Conservation (phyloP, 2,113 vertebrate genomes). For the Oreochromis aureus region DNA sequence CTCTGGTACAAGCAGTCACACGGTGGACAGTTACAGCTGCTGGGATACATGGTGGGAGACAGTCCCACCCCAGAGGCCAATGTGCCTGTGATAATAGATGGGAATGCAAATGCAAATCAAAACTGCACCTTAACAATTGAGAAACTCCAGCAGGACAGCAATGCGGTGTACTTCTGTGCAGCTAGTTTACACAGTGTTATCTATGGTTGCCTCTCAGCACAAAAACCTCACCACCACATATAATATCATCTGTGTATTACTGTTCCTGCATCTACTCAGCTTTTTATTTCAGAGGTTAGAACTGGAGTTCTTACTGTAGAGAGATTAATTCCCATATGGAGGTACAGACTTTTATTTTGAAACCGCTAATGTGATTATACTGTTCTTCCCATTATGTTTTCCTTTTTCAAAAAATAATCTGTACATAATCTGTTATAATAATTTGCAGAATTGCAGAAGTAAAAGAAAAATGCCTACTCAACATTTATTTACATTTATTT, state of each 20-base stretch:
- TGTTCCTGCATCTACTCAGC: background rate
- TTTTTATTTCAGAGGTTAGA: background rate
- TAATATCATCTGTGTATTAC: background rate
- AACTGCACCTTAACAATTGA: background rate
- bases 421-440: background rate
- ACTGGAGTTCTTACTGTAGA: background rate
- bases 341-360: background rate
- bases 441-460: background rate
- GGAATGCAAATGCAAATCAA: background rate
- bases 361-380: background rate
- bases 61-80: background rate
- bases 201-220: background rate
- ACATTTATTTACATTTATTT: background rate
- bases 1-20: slow-evolving; percentile 37
- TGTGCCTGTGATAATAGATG: background rate
- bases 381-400: background rate
- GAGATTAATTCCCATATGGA: background rate
- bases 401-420: background rate
- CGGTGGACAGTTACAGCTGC: background rate
- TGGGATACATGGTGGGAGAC: background rate
- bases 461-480: background rate
- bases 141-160: background rate
- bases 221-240: background rate
- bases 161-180: slow-evolving; percentile 33
- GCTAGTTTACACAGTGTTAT: slow-evolving; percentile 22